These are phyloP conservation scores for Rotaria socialis DNA, from an alignment of 2,888 invertebrate genomes.

Conservation along the genomic window DNA sequence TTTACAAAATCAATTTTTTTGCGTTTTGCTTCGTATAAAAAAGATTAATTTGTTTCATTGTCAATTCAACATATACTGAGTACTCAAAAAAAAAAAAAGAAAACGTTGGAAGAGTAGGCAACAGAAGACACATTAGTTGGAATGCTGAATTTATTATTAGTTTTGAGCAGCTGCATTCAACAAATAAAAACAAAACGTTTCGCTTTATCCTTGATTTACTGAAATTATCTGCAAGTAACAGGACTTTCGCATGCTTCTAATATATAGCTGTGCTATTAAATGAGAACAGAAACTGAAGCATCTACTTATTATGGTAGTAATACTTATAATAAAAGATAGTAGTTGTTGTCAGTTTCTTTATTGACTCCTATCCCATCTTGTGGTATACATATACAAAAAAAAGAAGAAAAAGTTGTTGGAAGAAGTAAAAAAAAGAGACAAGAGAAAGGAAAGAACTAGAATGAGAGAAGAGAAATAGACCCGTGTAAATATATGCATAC, in stretches of 20 bases:
- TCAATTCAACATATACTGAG: too few relatives aligned
- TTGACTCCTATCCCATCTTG: background rate
- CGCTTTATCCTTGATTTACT: background rate
- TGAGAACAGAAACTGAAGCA: background rate
- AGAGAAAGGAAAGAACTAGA: background rate
- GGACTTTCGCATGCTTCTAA: background rate
- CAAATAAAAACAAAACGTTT: background rate
- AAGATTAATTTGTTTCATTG: too few relatives aligned
- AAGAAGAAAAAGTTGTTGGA: background rate
- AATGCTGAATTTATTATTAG: background rate
- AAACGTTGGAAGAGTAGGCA: background rate
- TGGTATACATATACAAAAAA: background rate
- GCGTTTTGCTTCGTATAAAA: background rate
- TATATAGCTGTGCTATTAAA: background rate
- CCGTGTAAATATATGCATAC: background rate
- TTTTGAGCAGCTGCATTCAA: background rate
- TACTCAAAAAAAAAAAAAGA: background rate
- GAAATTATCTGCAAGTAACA: background rate
- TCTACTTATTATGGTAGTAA: background rate
- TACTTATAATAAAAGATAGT: background rate
- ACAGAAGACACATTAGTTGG: background rate
- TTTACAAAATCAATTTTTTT: background rate
- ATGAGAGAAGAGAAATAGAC: background rate
- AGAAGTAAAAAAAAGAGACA: conserved; percentile 10
- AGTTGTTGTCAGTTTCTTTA: background rate